Evolutionary conservation across 2,113 vertebrate species (phyloP).

Genomic region (Dipodomys ordii): DNA sequence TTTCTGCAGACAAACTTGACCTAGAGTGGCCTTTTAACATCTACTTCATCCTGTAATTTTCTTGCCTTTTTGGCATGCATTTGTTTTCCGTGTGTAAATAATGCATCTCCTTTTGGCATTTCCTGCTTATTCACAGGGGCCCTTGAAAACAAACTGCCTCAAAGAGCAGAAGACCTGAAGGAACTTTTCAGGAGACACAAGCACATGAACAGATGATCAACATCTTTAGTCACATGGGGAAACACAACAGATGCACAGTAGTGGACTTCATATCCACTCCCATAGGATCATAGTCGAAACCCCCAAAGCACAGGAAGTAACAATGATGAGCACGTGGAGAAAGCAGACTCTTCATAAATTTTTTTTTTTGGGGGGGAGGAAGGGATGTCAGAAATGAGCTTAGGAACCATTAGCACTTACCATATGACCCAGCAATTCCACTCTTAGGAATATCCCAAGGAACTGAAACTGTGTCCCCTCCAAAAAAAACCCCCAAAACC

Average conservation of each 20-base stretch:
- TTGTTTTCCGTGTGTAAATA: conserved; percentile 1
- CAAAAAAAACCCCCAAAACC: background rate
- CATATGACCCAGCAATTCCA: background rate
- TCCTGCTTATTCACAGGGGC: background rate
- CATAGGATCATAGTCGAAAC: background rate
- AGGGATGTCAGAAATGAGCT: background rate
- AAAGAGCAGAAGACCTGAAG: conserved; percentile 3
- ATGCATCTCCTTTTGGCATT: background rate
- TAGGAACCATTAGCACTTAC: background rate
- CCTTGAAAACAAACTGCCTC: conserved; percentile 32
- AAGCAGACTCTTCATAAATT: background rate
- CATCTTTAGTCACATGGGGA: background rate
- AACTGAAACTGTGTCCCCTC: background rate
- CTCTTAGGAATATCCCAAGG: background rate
- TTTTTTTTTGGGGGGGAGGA: background rate
- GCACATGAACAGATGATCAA: background rate
- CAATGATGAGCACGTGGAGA: background rate
- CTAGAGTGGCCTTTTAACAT: background rate
- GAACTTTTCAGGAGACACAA: background rate
- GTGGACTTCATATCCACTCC: background rate
- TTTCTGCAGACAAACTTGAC: background rate
- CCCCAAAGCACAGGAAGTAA: background rate
- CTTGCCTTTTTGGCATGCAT: background rate
- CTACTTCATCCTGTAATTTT: background rate
- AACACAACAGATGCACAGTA: background rate